A percentile compares a stretch with the other conserved stretches of the same genome.
Evolutionary conservation across 2,888 invertebrate species (phyloP).

Genomic region (Opisthograptis luteolata): DNA sequence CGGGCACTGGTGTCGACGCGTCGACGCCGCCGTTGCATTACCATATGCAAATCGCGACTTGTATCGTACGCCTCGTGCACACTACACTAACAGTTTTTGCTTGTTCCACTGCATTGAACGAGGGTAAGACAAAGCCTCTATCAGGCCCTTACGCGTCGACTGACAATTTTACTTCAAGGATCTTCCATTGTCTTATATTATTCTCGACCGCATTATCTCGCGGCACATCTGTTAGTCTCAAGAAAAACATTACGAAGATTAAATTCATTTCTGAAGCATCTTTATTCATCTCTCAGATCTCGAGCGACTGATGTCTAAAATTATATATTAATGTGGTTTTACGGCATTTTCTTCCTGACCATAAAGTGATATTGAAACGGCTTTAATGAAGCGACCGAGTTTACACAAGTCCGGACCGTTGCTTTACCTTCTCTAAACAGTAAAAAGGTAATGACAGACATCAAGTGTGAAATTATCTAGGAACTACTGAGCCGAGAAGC

Average conservation of each 20-base stretch:
- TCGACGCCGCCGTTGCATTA: slow-evolving; percentile 61
- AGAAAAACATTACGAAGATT: slow-evolving; percentile 31
- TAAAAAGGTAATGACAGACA: slow-evolving; percentile 25
- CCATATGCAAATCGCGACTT: slow-evolving; percentile 69
- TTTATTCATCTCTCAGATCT: slow-evolving; percentile 52
- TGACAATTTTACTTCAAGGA: slow-evolving; percentile 34
- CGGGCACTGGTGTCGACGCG: slow-evolving; percentile 33
- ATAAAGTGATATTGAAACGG: slow-evolving; percentile 55
- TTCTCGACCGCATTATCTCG: slow-evolving; percentile 18
- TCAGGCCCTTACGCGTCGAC: slow-evolving; percentile 28
- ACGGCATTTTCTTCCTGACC: slow-evolving; percentile 63
- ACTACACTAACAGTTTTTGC: slow-evolving; percentile 68
- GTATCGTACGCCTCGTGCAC: slow-evolving; percentile 57
- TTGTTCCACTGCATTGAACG: slow-evolving; percentile 51
- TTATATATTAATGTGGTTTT: slow-evolving; percentile 60
- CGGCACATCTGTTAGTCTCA: slow-evolving; percentile 22
- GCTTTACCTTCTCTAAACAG: slow-evolving; percentile 18
- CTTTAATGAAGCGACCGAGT: slow-evolving; percentile 49
- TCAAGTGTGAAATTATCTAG: slow-evolving; percentile 27
- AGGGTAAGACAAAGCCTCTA: slow-evolving; percentile 42
- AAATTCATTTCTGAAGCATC: slow-evolving; percentile 45
- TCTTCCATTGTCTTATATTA: slow-evolving; percentile 23
- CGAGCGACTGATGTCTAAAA: slow-evolving; percentile 51
- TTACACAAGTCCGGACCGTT: slow-evolving; percentile 44
- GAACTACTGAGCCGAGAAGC: slow-evolving; percentile 13